These are phyloP conservation scores for Columba livia DNA, from an alignment of 2,113 vertebrate genomes.

Conservation along the genomic window DNA sequence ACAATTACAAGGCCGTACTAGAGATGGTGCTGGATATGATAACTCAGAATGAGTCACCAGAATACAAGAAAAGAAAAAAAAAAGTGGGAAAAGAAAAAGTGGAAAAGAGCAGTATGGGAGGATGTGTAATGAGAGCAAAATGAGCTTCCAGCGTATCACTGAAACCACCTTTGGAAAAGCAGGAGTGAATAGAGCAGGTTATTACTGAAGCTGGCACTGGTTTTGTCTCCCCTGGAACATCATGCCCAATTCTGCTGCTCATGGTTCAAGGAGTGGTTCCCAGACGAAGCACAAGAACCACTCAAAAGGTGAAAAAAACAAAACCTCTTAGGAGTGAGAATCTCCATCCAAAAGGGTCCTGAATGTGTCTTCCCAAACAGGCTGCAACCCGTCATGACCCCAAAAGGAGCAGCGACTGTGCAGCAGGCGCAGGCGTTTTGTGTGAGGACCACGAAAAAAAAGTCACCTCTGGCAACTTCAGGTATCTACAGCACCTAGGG, in stretches of 20 bases:
- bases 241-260: background rate
- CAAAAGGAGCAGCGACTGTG: background rate
- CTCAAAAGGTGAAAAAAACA: background rate
- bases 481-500: background rate
- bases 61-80: background rate
- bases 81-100: fast-evolving
- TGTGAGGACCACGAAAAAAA: background rate
- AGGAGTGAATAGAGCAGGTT: background rate
- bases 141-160: background rate
- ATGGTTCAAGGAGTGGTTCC: fast-evolving
- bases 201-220: background rate
- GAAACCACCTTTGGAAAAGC: background rate
- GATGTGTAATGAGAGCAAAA: background rate
- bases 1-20: background rate
- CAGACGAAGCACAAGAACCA: background rate
- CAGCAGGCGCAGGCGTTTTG: background rate
- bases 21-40: background rate
- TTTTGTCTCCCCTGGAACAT: background rate
- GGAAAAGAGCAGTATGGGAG: background rate
- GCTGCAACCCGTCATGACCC: background rate
- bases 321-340: background rate
- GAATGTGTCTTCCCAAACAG: background rate
- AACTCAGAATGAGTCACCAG: background rate
- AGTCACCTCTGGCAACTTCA: background rate
- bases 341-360: background rate